phyloP scores from a whole-genome alignment of 2,113 vertebrate genomes.

The Datnioides undecimradiatus region DNA sequence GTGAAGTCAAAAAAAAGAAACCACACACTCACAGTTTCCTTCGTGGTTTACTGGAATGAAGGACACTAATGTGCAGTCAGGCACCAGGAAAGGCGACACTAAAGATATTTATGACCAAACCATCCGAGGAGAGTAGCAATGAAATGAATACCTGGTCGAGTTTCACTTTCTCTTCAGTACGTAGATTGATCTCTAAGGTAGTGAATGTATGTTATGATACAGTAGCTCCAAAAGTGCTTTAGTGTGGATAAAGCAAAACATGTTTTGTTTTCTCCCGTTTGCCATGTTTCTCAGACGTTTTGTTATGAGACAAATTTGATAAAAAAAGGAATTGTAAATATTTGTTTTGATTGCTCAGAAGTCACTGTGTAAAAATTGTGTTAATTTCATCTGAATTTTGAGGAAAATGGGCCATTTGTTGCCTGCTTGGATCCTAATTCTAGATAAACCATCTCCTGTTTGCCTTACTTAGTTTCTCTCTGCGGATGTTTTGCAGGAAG shows the following conservation, averaged over 20 bases:
- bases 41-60: slow-evolving; percentile 23
- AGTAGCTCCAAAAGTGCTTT: slow-evolving; percentile 76
- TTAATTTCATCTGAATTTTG: slow-evolving; percentile 68
- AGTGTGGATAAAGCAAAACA: slow-evolving; percentile 49
- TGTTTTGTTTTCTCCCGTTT: slow-evolving; percentile 52
- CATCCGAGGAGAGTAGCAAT: slow-evolving; percentile 20
- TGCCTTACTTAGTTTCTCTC: slow-evolving; percentile 74
- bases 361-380: slow-evolving; percentile 73
- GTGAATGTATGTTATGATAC: slow-evolving; percentile 63
- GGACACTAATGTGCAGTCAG: slow-evolving; percentile 33
- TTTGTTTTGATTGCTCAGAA: slow-evolving; percentile 70
- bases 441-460: slow-evolving; percentile 52
- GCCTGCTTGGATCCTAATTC: slow-evolving; percentile 61
- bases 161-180: slow-evolving; percentile 15
- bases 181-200: slow-evolving; percentile 47
- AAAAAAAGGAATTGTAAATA: slow-evolving; percentile 79
- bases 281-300: slow-evolving; percentile 55
- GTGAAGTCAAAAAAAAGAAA: slow-evolving; percentile 20
- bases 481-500: slow-evolving; percentile 56
- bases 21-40: slow-evolving; percentile 12
- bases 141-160: slow-evolving; percentile 17
- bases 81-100: slow-evolving; percentile 40
- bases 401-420: slow-evolving; percentile 36
- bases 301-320: slow-evolving; percentile 66
- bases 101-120: slow-evolving; percentile 69